Conservation (phyloP, 2,888 invertebrate genomes). For the Rhagonycha fulva region DNA sequence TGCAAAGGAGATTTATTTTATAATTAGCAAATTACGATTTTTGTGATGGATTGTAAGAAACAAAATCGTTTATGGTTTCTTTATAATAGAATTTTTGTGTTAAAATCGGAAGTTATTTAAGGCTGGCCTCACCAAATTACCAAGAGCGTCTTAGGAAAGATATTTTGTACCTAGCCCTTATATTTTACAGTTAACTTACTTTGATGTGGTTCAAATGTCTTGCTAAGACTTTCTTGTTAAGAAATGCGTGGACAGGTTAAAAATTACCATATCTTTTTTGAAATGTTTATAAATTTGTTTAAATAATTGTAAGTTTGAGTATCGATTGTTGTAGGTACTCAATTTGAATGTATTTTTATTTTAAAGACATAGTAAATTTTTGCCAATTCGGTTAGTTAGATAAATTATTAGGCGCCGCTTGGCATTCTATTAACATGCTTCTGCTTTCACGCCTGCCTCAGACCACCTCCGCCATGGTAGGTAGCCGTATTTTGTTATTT, state of each 20-base stretch:
- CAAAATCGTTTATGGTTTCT: not conserved
- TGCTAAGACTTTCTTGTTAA: not conserved
- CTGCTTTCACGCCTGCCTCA: conserved; percentile 56
- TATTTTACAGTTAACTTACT: not conserved
- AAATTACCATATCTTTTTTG: not conserved
- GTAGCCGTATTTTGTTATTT: conserved; percentile 45
- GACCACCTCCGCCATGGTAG: conserved; percentile 58
- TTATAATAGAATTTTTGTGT: not conserved
- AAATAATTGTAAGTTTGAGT: not conserved
- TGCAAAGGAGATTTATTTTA: not conserved
- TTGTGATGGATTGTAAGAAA: not conserved
- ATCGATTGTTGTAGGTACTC: not conserved
- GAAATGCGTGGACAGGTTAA: not conserved
- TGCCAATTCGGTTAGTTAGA: conserved; percentile 13
- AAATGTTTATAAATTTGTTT: not conserved
- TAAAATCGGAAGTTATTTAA: not conserved
- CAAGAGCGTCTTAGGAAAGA: not conserved
- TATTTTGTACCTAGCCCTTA: not conserved
- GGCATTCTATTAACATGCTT: conserved; percentile 51
- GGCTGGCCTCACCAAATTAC: not conserved
- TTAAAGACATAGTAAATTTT: conserved; percentile 1
- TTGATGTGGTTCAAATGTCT: not conserved
- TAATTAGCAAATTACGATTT: not conserved
- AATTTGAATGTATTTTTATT: not conserved
- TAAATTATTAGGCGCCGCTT: conserved; percentile 31